Base-by-base conservation (phyloP, 1,140 invertebrate genomes). In the Drosophila pseudoananassae region DNA sequence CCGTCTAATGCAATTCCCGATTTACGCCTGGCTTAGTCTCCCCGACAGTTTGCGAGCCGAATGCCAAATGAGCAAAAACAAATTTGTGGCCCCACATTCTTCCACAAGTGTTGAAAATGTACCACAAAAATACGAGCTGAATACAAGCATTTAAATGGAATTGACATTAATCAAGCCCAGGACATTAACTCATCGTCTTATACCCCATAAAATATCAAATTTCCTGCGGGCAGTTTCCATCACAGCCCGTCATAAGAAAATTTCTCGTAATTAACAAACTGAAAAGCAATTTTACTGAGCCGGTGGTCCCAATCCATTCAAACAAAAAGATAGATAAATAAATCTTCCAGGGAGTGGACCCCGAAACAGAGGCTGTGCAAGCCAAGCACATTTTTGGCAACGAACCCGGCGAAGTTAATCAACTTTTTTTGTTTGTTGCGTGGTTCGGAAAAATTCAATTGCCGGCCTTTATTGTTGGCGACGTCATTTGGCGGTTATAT, bases 371-470 rank as follows among this genome's bases (percentile, higher is more conserved):
- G 31, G 17, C 38, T 45, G 7, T 38, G 57, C 36, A 55, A 59
- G 31, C 40, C 46, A 61, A 54, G 61, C 61, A 68, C 61, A 68
- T 54, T 68, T 61, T 47, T 65, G 56, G 23, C 60, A n/a, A 5
- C 10, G 15, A 23, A 10, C 29, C 27, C 17, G 40, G 6, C 63
- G 23, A 58, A 73, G 50, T 73, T 77, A 60, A 77, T 77, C 75
- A 83, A 69, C 52, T 80, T 73, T 51, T 46, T 43, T 43, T 36
- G 33, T 12, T 36, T 47, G 33, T 43, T 75, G 70, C 71, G 59
- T 55, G 38, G 71, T 7, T 75, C 27, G 59, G 49, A 52, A 52
- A 75, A 64, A 73, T 75, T 75, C 71, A 75, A 75, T 75, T 75
- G 59, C 70, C 31, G 8, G 33, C 47, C 75, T 74, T 65, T 75